Percentiles rank a stretch among this genome's conserved stretches.
These are phyloP conservation scores for Zosterops hypoxanthus DNA, from an alignment of 2,113 vertebrate species.

Conservation along the genomic window DNA sequence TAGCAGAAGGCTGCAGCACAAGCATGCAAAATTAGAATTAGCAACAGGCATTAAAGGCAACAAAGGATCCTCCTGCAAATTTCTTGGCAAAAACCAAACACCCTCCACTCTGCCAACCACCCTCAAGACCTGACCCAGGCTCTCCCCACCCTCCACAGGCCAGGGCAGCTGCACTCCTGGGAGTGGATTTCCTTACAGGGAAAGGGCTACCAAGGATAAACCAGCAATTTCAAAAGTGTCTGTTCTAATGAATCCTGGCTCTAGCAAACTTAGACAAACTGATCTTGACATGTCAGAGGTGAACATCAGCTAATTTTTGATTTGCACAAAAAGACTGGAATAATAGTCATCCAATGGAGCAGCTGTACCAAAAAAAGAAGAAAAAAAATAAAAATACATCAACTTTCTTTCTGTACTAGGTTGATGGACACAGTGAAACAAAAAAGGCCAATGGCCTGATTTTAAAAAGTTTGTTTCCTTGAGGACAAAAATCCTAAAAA, in stretches of 20 bases:
- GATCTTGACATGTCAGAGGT: neutral
- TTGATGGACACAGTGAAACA: neutral
- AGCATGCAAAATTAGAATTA: neutral
- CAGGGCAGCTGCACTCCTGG: neutral
- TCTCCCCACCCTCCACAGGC: too few relatives aligned
- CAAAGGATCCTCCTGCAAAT: neutral
- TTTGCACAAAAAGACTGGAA: neutral
- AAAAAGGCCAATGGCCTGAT: neutral
- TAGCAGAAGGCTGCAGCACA: neutral
- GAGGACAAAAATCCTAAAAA: neutral
- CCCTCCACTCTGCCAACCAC: accelerated
- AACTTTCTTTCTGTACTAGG: neutral
- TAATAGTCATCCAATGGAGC: neutral
- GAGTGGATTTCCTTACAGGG: neutral
- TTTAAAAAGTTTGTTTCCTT: neutral
- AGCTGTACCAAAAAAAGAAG: neutral
- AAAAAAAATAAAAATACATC: neutral
- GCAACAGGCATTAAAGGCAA: neutral
- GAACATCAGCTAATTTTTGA: neutral
- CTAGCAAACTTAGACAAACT: neutral
- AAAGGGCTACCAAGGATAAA: neutral
- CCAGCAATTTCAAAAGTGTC: neutral
- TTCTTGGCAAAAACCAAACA: neutral
- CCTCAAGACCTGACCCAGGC: neutral
- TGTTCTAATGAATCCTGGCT: neutral